Percentiles rank a stretch among this genome's conserved stretches.
Conservation (phyloP, 1,140 invertebrate genomes). For the Pteromalus puparum region DNA sequence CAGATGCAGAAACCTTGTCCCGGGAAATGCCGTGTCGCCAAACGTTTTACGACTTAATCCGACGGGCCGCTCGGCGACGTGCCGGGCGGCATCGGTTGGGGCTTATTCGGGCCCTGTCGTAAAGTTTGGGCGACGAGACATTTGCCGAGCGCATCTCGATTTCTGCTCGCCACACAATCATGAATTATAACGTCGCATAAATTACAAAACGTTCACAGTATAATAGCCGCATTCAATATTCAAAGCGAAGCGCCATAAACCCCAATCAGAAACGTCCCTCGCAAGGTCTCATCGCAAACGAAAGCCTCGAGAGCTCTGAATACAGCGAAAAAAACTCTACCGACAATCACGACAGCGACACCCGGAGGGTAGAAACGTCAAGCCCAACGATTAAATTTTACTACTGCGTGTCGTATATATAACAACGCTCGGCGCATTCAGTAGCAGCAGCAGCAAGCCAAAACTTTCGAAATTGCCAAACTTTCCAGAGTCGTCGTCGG, state of each 20-base stretch:
- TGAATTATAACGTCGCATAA: too few relatives aligned
- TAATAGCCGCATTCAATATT: neutral
- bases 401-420: conserved; percentile 2
- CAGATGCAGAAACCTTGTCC: too few relatives aligned
- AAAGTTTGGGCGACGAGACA: too few relatives aligned
- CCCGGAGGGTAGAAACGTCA: neutral
- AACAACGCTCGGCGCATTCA: neutral
- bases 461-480: conserved; percentile 34
- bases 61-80: too few relatives aligned
- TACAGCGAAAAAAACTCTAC: neutral
- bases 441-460: neutral
- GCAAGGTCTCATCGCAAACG: neutral
- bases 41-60: too few relatives aligned
- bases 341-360: neutral
- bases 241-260: neutral
- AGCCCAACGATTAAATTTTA: conserved; percentile 39
- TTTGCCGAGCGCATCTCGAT: too few relatives aligned
- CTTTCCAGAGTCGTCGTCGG: neutral
- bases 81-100: too few relatives aligned
- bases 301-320: neutral
- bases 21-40: too few relatives aligned
- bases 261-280: neutral
- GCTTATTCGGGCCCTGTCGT: too few relatives aligned
- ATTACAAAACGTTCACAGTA: too few relatives aligned
- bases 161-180: too few relatives aligned